Evolutionary conservation across 2,888 invertebrate species (phyloP).

Genomic region (Baccha elongata): DNA sequence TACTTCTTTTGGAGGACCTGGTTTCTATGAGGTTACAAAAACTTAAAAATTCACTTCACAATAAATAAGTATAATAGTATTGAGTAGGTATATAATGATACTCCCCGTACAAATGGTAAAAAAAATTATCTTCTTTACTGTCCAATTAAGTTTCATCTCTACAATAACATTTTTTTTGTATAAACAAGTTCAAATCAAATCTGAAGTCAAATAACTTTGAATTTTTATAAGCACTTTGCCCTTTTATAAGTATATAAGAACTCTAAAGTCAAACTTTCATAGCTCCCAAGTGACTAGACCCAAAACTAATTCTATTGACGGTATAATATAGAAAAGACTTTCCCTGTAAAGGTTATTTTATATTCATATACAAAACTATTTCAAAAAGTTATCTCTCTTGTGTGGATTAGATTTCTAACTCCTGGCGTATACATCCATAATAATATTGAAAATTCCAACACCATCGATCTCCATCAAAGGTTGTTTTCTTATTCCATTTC

Average conservation of each 20-base stretch:
- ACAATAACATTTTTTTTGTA: too few species aligned
- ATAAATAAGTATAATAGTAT: too few species aligned
- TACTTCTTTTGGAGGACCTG: too few species aligned
- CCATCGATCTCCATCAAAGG: background rate
- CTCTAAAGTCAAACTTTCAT: background rate
- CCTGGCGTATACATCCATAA: background rate
- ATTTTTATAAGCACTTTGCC: background rate
- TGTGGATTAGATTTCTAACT: background rate
- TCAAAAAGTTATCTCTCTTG: background rate
- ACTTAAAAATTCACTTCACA: too few species aligned
- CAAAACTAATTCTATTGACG: background rate
- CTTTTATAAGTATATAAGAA: background rate
- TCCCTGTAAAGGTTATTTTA: background rate
- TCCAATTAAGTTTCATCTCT: too few species aligned
- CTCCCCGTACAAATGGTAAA: too few species aligned
- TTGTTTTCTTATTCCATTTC: conserved; percentile 4
- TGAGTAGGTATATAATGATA: too few species aligned
- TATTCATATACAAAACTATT: background rate
- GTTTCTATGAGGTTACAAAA: too few species aligned
- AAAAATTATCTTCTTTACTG: too few species aligned
- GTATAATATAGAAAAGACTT: too few species aligned
- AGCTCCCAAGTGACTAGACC: background rate
- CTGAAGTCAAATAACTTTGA: background rate
- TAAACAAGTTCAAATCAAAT: background rate
- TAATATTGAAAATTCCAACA: background rate